phyloP scores from a whole-genome alignment of 2,797 vertebrate genomes.

The Octomys mimax region DNA sequence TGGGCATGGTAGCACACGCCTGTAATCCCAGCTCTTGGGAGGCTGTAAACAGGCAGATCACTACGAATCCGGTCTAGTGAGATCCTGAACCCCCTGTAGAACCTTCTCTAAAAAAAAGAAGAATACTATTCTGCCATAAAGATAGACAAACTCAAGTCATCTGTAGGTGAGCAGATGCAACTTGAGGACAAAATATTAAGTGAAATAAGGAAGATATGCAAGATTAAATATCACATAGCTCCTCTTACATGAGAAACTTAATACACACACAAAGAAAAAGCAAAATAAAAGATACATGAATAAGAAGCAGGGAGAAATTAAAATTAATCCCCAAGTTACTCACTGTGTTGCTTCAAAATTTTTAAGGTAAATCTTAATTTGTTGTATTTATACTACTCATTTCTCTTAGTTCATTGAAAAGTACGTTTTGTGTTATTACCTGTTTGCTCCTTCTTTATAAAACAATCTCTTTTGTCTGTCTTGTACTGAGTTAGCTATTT shows the following conservation, averaged over 20 bases:
- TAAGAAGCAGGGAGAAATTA: neutral
- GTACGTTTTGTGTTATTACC: neutral
- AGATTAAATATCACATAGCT: neutral
- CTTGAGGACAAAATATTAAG: neutral
- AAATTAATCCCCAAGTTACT: neutral
- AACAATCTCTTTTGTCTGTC: neutral
- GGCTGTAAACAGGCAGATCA: too few species aligned
- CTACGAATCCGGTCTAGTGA: too few species aligned
- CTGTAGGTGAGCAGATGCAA: neutral
- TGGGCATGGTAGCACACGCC: too few species aligned
- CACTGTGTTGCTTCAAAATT: neutral
- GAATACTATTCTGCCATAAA: neutral
- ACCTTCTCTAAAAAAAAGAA: too few species aligned
- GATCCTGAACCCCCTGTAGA: too few species aligned
- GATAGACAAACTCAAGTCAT: neutral
- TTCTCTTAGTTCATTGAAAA: neutral
- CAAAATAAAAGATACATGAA: neutral
- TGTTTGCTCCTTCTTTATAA: neutral
- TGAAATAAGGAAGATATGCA: neutral
- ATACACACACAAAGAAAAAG: neutral
- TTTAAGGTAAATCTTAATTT: neutral
- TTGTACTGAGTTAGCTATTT: neutral
- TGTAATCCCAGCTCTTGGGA: too few species aligned
- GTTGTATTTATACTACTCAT: neutral
- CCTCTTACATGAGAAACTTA: neutral